These are phyloP conservation scores for Trachops cirrhosus DNA, from an alignment of 2,797 vertebrate species.

Conservation along the genomic window DNA sequence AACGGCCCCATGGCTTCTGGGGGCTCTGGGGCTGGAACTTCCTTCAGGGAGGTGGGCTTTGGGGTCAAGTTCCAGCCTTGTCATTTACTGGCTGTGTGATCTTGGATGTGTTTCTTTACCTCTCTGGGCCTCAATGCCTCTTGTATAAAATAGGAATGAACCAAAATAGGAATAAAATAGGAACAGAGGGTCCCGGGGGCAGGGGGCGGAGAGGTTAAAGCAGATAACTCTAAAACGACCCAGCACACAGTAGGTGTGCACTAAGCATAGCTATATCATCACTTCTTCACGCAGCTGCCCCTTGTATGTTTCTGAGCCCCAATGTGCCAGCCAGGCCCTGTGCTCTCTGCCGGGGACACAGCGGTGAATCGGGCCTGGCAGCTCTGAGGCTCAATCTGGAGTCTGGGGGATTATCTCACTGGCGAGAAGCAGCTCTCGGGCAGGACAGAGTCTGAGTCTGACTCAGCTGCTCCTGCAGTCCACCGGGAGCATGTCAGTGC, in stretches of 20 bases:
- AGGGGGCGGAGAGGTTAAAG: background rate
- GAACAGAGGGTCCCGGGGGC: background rate
- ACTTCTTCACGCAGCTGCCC: background rate
- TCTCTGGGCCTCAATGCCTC: background rate
- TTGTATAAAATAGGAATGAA: background rate
- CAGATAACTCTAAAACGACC: background rate
- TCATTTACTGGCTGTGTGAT: background rate
- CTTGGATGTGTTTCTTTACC: background rate
- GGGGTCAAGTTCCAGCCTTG: background rate
- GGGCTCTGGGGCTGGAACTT: background rate
- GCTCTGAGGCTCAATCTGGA: background rate
- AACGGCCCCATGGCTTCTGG: background rate
- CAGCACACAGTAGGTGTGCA: background rate
- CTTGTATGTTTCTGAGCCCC: background rate
- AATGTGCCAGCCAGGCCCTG: background rate
- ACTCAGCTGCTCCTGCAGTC: background rate
- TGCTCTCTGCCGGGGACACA: background rate
- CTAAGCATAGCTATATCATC: background rate
- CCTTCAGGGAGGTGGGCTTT: background rate
- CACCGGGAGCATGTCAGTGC: fast-evolving
- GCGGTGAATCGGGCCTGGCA: background rate
- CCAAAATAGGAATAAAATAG: too few relatives aligned
- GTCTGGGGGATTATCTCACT: background rate
- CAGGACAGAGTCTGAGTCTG: background rate
- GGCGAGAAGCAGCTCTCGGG: background rate